Percentiles rank a stretch among this genome's conserved stretches.
Evolutionary conservation across 2,888 invertebrate genomes (phyloP).

Genomic region (Acanthosepion esculentum): DNA sequence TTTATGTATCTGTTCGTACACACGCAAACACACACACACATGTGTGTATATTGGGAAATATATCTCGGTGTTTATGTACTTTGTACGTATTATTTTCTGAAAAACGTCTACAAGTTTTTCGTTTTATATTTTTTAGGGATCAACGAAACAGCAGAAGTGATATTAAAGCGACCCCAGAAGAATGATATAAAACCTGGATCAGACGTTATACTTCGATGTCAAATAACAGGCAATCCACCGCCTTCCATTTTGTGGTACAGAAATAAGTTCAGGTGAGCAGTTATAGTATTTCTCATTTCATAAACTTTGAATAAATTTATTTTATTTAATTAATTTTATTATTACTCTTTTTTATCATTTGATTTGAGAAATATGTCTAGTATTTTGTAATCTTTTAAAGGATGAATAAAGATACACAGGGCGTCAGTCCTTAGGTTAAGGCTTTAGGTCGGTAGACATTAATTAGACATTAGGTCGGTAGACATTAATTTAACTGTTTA

Average conservation of each 20-base stretch:
- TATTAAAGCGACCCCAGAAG: slow-evolving; percentile 73
- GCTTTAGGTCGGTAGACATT: too few relatives aligned
- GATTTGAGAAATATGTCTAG: too few relatives aligned
- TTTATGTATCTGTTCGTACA: background rate
- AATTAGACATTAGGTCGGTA: too few relatives aligned
- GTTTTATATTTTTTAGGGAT: slow-evolving; percentile 77
- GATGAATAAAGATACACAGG: too few relatives aligned
- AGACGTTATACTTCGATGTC: slow-evolving; percentile 80
- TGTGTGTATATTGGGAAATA: slow-evolving; percentile 24
- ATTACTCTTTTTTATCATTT: too few relatives aligned
- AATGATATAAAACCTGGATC: slow-evolving; percentile 76
- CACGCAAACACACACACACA: background rate
- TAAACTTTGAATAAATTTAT: too few relatives aligned
- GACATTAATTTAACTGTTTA: too few relatives aligned
- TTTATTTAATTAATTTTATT: too few relatives aligned
- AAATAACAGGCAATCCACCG: slow-evolving; percentile 81
- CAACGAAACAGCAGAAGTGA: slow-evolving; percentile 78
- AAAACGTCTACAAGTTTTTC: background rate
- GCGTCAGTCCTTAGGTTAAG: too few relatives aligned
- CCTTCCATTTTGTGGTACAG: slow-evolving; percentile 82
- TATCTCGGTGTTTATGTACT: background rate
- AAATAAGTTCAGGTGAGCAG: slow-evolving; percentile 69
- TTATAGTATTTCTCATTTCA: background rate
- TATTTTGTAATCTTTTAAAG: too few relatives aligned
- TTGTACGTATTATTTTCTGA: too few relatives aligned